Evolutionary conservation across 2,888 invertebrate species (phyloP).

Genomic region (Calameuta filiformis): DNA sequence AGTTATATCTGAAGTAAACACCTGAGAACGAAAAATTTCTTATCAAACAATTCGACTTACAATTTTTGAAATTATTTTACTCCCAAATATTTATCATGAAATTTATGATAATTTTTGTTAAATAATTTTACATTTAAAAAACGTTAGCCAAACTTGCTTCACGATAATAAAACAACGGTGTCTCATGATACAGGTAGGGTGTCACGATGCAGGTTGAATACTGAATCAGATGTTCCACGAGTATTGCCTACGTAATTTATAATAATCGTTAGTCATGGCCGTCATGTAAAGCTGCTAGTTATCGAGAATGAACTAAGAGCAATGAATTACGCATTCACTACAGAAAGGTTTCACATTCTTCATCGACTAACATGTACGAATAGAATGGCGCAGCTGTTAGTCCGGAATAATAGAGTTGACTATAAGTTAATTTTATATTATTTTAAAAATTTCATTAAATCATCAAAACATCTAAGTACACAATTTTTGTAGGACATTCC

Average conservation of each 20-base stretch:
- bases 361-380: neutral
- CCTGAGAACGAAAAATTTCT: neutral
- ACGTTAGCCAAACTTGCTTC: neutral
- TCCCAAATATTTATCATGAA: neutral
- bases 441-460: neutral
- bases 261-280: neutral
- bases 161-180: neutral
- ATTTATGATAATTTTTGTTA: neutral
- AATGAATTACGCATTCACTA: neutral
- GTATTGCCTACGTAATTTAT: neutral
- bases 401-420: neutral
- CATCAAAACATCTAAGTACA: neutral
- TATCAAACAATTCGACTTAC: neutral
- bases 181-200: neutral
- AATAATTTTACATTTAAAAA: neutral
- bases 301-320: neutral
- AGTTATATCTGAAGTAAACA: neutral
- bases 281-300: neutral
- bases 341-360: neutral
- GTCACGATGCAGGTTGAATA: neutral
- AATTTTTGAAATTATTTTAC: neutral
- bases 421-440: neutral
- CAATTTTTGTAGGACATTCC: neutral
- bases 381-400: neutral
- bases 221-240: neutral